A percentile compares a stretch with the other conserved stretches of the same genome.
Conservation (phyloP, 2,888 invertebrate species). For the Galeruca laticollis region DNA sequence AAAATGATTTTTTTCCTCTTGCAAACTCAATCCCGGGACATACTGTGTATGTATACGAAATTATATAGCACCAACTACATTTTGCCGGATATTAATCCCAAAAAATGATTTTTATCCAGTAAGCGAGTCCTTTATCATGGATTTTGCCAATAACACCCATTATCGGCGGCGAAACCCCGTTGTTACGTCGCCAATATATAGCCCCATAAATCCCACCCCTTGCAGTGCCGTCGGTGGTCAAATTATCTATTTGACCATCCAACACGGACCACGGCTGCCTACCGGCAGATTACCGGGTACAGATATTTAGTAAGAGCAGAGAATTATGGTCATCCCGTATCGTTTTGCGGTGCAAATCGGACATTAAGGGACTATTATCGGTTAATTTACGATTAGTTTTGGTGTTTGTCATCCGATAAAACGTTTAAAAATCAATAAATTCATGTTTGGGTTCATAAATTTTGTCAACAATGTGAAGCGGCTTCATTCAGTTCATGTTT, state of each 20-base stretch:
- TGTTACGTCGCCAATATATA: constrained; percentile 31
- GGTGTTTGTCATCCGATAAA: constrained; percentile 47
- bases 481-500: constrained; percentile 2
- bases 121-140: constrained; percentile 33
- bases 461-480: constrained; percentile 10
- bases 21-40: too few species aligned
- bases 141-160: constrained; percentile 40
- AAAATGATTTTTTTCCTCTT: too few species aligned
- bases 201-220: constrained; percentile 45
- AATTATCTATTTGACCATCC: constrained; percentile 51
- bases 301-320: constrained; percentile 57
- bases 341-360: constrained; percentile 54
- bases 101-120: constrained; percentile 26
- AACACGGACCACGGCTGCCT: constrained; percentile 40
- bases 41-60: too few species aligned
- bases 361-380: constrained; percentile 54
- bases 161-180: constrained; percentile 37
- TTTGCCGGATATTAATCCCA: constrained; percentile 14
- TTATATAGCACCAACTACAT: background rate
- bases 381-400: constrained; percentile 51
- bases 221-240: constrained; percentile 35
- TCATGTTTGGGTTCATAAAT: constrained; percentile 21
- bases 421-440: constrained; percentile 53
- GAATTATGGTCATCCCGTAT: constrained; percentile 60
- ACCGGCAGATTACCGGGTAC: constrained; percentile 49